These are phyloP conservation scores for Saturnia japonica DNA, from an alignment of 2,888 invertebrate genomes.

Conservation along the genomic window DNA sequence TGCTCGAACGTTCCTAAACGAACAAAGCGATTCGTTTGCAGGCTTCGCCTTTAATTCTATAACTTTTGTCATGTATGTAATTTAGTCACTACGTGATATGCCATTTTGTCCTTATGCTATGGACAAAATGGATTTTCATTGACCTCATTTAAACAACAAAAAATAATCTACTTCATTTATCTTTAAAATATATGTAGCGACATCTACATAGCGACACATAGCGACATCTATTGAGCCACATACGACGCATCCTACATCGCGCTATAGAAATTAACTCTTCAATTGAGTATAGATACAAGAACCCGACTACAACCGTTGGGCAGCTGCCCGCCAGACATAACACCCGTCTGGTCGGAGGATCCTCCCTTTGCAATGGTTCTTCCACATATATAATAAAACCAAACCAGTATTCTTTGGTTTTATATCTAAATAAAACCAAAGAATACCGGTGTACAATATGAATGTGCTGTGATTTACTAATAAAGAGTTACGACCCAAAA, in stretches of 20 bases:
- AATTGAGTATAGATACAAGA: too few species aligned
- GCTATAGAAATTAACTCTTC: too few species aligned
- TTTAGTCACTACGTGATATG: constrained; percentile 17
- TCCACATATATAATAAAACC: too few species aligned
- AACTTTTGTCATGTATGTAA: constrained; percentile 20
- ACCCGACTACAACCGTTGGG: too few species aligned
- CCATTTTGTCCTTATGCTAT: constrained; percentile 2
- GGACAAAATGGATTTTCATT: constrained; percentile 4
- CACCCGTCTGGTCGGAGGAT: too few species aligned
- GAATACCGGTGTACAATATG: constrained; percentile 17
- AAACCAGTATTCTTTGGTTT: too few species aligned
- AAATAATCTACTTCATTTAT: constrained; percentile 7
- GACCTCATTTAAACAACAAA: background rate
- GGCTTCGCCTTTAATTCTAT: constrained; percentile 24
- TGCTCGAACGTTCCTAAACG: constrained; percentile 24
- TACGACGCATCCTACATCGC: too few species aligned
- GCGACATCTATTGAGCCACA: too few species aligned
- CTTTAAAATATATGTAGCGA: constrained; percentile 16
- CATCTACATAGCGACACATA: too few species aligned
- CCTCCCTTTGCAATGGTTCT: too few species aligned
- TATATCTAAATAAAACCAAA: constrained; percentile 14
- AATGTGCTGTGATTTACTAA: constrained; percentile 14
- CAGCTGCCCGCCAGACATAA: too few species aligned
- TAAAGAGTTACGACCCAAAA: constrained; percentile 19
- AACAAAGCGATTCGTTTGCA: constrained; percentile 25